phyloP scores from a whole-genome alignment of 2,888 invertebrate species.

The Phorcus lineatus region DNA sequence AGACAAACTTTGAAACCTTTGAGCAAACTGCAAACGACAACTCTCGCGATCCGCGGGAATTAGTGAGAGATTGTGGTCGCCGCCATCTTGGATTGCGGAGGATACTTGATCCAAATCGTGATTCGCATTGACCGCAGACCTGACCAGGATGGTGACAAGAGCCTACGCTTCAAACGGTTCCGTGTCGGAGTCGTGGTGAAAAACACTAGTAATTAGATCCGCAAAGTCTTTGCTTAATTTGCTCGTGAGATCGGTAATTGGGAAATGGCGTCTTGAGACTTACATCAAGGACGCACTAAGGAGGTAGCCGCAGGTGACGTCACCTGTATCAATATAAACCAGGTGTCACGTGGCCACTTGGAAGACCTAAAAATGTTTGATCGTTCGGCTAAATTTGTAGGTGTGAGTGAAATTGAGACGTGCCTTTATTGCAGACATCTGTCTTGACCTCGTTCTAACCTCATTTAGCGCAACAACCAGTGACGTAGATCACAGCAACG shows the following conservation, averaged over 20 bases:
- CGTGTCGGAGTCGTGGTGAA: not conserved
- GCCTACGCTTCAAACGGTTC: not conserved
- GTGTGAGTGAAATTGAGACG: not conserved
- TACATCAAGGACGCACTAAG: not conserved
- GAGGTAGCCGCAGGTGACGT: not conserved
- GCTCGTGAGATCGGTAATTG: not conserved
- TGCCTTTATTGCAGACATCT: not conserved
- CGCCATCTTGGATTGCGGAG: constrained; percentile 18
- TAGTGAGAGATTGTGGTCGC: constrained; percentile 24
- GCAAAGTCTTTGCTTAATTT: constrained; percentile 12
- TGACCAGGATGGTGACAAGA: not conserved
- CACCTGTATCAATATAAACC: not conserved
- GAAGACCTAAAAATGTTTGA: not conserved
- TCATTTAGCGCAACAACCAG: not conserved
- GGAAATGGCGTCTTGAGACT: constrained; percentile 1
- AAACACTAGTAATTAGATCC: constrained; percentile 12
- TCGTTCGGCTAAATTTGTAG: not conserved
- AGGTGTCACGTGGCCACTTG: not conserved
- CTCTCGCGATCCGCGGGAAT: constrained; percentile 26
- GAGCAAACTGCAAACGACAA: constrained; percentile 27
- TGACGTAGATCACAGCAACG: not conserved
- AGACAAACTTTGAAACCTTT: constrained; percentile 27
- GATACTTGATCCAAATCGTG: constrained; percentile 23
- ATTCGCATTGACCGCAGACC: constrained; percentile 14
- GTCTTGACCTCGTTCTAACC: not conserved